Percentiles rank a stretch among this genome's conserved stretches.
These are phyloP conservation scores for Sylvicapra grimmia DNA, from an alignment of 2,113 vertebrate species.

Conservation along the genomic window DNA sequence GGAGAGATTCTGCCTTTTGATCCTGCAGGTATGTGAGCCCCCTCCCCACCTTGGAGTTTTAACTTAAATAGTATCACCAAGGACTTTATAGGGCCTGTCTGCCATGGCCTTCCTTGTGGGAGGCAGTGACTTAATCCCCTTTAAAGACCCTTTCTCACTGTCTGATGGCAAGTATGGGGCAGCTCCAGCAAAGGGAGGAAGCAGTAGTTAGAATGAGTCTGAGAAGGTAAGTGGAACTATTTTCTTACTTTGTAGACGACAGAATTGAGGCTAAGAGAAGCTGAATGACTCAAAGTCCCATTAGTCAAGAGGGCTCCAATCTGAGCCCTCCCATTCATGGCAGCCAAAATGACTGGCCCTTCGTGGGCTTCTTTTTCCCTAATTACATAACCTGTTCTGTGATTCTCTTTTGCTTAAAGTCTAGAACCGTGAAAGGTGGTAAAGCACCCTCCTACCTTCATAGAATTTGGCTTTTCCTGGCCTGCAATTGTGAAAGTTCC, in stretches of 20 bases:
- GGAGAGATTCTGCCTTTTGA: constrained; percentile 96
- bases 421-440: not conserved
- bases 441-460: not conserved
- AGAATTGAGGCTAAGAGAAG: not conserved
- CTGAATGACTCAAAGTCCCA: not conserved
- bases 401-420: not conserved
- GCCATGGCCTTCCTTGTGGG: not conserved
- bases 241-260: not conserved
- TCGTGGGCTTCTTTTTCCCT: not conserved
- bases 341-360: not conserved
- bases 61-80: not conserved
- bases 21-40: constrained; percentile 89
- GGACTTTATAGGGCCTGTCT: not conserved
- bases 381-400: not conserved
- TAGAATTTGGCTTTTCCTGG: not conserved
- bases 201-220: not conserved
- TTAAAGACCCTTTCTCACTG: not conserved
- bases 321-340: not conserved
- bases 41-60: not conserved
- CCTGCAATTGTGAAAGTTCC: not conserved
- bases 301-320: not conserved
- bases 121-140: not conserved
- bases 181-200: not conserved
- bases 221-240: not conserved
- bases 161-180: not conserved